A percentile compares a stretch with the other conserved stretches of the same genome.
Conservation (phyloP, 2,113 vertebrate genomes). For the Stigmatopora argus region DNA sequence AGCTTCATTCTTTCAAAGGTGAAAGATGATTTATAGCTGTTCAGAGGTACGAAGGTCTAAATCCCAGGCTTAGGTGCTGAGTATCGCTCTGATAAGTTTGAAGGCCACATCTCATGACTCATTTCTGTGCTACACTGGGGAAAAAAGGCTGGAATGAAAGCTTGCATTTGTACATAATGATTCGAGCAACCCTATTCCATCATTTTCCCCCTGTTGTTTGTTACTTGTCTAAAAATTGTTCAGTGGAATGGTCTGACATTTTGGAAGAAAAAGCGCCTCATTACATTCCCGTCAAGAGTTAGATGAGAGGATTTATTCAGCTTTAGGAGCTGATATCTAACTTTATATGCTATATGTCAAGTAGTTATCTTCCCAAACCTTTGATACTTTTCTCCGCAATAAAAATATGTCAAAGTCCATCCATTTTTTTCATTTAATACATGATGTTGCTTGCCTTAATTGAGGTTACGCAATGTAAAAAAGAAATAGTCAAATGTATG, state of each 20-base stretch:
- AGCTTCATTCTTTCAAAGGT: conserved; percentile 1
- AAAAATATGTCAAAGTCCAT: not conserved
- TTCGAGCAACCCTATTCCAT: not conserved
- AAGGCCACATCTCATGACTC: conserved; percentile 5
- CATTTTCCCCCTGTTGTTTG: conserved; percentile 6
- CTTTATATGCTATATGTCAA: conserved; percentile 5
- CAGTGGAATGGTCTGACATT: not conserved
- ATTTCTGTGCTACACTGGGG: not conserved
- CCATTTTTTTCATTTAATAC: not conserved
- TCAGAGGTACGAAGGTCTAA: not conserved
- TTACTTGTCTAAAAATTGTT: conserved; percentile 2
- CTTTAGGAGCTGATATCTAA: not conserved
- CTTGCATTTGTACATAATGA: not conserved
- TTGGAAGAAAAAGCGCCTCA: conserved; percentile 5
- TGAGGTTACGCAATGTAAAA: not conserved
- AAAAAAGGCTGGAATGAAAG: not conserved
- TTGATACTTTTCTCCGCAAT: not conserved
- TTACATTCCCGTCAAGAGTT: not conserved
- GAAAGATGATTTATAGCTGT: not conserved
- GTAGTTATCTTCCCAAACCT: not conserved
- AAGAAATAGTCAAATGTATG: no score
- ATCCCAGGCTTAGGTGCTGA: not conserved
- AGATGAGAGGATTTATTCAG: conserved; percentile 2
- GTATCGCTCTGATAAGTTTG: not conserved
- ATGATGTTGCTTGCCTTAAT: not conserved